Evolutionary conservation across 2,888 invertebrate genomes (phyloP), one percentile per base, ranked within the genome.

Genomic region (Polylopha cassiicola): DNA sequence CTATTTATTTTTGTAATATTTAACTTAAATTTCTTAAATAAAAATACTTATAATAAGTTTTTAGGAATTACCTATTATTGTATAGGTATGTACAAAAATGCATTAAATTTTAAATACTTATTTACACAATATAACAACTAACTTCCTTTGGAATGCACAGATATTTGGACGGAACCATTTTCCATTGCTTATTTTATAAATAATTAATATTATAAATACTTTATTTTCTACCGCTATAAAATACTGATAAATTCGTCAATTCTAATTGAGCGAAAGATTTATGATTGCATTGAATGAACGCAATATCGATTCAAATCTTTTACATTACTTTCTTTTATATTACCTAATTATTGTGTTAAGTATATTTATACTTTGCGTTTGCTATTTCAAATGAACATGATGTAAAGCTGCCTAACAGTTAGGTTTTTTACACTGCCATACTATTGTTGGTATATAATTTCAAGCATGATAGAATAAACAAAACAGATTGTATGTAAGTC

Each of bases 111-210:
- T 27, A 23, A 22, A 36, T 17, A 33, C 9, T 24, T 44, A 37
- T 39, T 30, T 39, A 41, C 39, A 44, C 15, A 37, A 20, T 21
- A 44, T 11, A 14, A 8, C 29, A 32, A 6, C 13, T 13, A 36
- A 74, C 77, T 80, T 79, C 80, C 84, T 84, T 84, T 84, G 84
- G 84, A 84, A 79, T 72, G 71, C 65, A 73, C 65, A 66, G 61
- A 64, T 75, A 65, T 74, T 82, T 80, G 84, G 82, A 79, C 79
- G 82, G 79, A 77, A 68, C 58, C 57, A 55, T 67, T 68, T 48
- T 47, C 38, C 44, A 39, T 29, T 28, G 27, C 54, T 60, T 58
- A 58, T 58, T 53, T 43, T 50, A 55, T 33, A 38, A 29, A 44
- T 17, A 28, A 46, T 45, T 38, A 43, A 22, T 37, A 27, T 28